A percentile compares a stretch with the other conserved stretches of the same genome.
Evolutionary conservation across 2,888 invertebrate species (phyloP).

Genomic region (Pollenia griseotomentosa): DNA sequence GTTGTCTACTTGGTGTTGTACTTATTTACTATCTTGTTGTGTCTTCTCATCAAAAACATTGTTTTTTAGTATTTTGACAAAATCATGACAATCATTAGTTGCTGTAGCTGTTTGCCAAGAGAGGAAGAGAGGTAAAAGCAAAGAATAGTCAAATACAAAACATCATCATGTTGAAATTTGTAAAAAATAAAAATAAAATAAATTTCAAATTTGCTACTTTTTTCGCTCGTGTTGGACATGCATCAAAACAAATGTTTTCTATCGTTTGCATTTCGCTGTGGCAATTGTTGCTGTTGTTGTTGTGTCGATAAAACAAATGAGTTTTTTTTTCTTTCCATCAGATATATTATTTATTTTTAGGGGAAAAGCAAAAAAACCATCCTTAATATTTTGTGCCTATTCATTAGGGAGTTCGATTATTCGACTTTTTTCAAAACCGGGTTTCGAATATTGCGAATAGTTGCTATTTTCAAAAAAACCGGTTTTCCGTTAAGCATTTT

Average conservation of each 20-base stretch:
- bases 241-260: constrained; percentile 66
- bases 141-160: constrained; percentile 41
- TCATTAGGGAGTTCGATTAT: too few relatives aligned
- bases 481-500: too few relatives aligned
- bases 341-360: neutral
- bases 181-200: constrained; percentile 28
- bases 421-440: too few relatives aligned
- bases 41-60: neutral
- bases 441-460: too few relatives aligned
- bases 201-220: too few relatives aligned
- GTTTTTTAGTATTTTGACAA: constrained; percentile 34
- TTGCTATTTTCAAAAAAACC: too few relatives aligned
- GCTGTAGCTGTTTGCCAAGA: constrained; percentile 69
- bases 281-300: constrained; percentile 2
- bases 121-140: neutral
- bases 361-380: too few relatives aligned
- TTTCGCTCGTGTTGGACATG: constrained; percentile 52
- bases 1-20: constrained; percentile 52
- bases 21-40: neutral
- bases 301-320: constrained; percentile 56
- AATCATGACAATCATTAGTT: constrained; percentile 69
- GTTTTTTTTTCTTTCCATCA: constrained; percentile 27
- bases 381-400: too few relatives aligned
- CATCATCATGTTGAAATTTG: constrained; percentile 65
- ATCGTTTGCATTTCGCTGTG: constrained; percentile 54